Conservation (phyloP, 2,797 vertebrate genomes). For the Limosa lapponica region DNA sequence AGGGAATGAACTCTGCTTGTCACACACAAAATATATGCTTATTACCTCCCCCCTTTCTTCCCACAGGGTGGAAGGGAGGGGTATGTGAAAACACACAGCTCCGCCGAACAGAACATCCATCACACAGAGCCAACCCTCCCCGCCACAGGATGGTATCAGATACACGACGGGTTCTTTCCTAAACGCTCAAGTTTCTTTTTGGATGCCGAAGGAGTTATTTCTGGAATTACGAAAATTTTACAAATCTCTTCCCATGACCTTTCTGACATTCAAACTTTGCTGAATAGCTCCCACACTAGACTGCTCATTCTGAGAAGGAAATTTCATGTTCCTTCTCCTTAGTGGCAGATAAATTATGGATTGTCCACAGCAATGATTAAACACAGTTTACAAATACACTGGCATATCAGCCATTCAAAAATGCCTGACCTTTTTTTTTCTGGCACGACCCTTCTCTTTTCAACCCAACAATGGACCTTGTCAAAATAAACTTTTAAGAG, state of each 20-base stretch:
- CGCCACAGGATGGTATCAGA: background rate
- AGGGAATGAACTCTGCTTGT: background rate
- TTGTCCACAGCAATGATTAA: constrained; percentile 27
- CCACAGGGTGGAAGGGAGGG: background rate
- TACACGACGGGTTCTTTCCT: background rate
- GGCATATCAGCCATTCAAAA: constrained; percentile 1
- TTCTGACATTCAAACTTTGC: constrained; percentile 60
- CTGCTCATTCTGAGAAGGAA: constrained; percentile 49
- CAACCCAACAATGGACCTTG: background rate
- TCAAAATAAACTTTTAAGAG: constrained; percentile 12
- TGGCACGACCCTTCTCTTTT: background rate
- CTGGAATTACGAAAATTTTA: constrained; percentile 67
- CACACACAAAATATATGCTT: background rate
- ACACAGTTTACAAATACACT: background rate
- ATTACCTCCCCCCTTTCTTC: background rate
- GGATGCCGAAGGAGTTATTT: constrained; percentile 52
- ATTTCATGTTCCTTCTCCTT: constrained; percentile 48
- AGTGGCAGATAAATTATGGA: constrained; percentile 44
- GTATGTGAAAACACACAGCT: background rate
- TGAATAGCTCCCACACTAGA: constrained; percentile 58
- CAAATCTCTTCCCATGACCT: constrained; percentile 74
- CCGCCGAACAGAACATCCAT: background rate
- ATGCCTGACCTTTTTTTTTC: background rate
- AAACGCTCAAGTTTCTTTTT: constrained; percentile 24
- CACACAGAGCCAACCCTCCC: background rate